Conservation (phyloP, 2,113 vertebrate genomes). For the Chloropsis hardwickii region DNA sequence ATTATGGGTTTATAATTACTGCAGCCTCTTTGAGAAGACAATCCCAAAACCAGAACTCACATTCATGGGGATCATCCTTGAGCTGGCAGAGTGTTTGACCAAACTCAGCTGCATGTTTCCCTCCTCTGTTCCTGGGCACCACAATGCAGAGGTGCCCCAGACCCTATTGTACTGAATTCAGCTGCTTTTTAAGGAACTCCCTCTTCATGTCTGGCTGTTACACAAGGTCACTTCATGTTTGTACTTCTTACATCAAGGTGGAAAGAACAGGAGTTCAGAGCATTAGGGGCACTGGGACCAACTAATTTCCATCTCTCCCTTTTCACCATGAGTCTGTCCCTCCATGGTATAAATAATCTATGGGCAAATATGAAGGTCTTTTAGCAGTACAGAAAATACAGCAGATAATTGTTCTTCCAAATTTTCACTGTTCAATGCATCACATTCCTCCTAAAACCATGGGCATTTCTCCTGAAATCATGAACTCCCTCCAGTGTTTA, state of each 20-base stretch:
- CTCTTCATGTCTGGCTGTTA: background rate
- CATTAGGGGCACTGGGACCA: background rate
- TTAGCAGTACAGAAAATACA: background rate
- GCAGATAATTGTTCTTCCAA: background rate
- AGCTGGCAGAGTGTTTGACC: background rate
- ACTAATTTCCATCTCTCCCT: background rate
- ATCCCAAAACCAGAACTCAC: background rate
- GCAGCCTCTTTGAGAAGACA: background rate
- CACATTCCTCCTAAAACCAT: background rate
- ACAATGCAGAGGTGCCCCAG: background rate
- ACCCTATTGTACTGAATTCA: background rate
- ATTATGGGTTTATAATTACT: background rate
- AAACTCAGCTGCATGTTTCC: background rate
- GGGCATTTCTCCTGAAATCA: background rate
- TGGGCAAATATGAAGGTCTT: background rate
- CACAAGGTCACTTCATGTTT: background rate
- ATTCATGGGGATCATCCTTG: no score
- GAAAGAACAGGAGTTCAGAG: background rate
- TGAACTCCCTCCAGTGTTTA: background rate
- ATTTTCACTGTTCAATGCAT: background rate
- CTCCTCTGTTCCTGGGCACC: rapidly evolving
- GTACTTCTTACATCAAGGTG: background rate
- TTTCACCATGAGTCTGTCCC: background rate
- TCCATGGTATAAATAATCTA: background rate
- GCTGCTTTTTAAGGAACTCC: background rate